A percentile compares a stretch with the other conserved stretches of the same genome.
Evolutionary conservation across 2,888 invertebrate genomes (phyloP).

Genomic region (Drosophila kambysellisi): DNA sequence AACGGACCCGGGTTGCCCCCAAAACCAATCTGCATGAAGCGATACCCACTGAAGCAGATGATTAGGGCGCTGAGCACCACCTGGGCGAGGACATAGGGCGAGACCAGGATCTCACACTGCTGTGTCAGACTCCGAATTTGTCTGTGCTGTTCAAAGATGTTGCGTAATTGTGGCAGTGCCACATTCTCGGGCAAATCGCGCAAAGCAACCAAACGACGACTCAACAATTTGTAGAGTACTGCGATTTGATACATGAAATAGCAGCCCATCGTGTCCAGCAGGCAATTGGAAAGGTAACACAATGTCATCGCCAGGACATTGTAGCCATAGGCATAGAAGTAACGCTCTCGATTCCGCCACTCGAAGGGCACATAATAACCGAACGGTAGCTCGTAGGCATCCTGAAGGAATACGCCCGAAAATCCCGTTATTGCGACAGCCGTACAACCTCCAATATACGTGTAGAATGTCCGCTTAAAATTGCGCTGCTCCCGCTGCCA

Average conservation of each 20-base stretch:
- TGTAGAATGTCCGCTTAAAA: constrained; percentile 55
- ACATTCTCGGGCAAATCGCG: constrained; percentile 22
- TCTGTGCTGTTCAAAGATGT: constrained; percentile 47
- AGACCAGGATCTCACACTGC: constrained; percentile 64
- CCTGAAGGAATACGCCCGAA: constrained; percentile 46
- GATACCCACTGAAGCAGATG: constrained; percentile 78
- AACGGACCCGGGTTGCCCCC: constrained; percentile 53
- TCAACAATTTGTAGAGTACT: constrained; percentile 67
- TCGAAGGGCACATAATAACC: constrained; percentile 81
- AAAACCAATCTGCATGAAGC: constrained; percentile 65
- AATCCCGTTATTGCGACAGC: constrained; percentile 39
- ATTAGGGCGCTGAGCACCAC: constrained; percentile 77
- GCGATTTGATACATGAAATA: constrained; percentile 77
- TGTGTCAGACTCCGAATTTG: constrained; percentile 36
- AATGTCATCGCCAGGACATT: constrained; percentile 66
- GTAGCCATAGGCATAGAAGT: constrained; percentile 72
- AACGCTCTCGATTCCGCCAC: constrained; percentile 56
- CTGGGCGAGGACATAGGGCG: constrained; percentile 71
- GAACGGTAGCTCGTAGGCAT: constrained; percentile 69
- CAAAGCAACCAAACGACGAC: constrained; percentile 62
- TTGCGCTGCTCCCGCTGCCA: constrained; percentile 47
- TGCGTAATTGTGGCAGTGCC: constrained; percentile 40
- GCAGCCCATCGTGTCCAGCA: constrained; percentile 75
- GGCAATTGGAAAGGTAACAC: constrained; percentile 61
- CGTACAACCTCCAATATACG: constrained; percentile 46